These are phyloP conservation scores for Periplaneta americana DNA, from an alignment of 1,140 invertebrate species.

Conservation along the genomic window DNA sequence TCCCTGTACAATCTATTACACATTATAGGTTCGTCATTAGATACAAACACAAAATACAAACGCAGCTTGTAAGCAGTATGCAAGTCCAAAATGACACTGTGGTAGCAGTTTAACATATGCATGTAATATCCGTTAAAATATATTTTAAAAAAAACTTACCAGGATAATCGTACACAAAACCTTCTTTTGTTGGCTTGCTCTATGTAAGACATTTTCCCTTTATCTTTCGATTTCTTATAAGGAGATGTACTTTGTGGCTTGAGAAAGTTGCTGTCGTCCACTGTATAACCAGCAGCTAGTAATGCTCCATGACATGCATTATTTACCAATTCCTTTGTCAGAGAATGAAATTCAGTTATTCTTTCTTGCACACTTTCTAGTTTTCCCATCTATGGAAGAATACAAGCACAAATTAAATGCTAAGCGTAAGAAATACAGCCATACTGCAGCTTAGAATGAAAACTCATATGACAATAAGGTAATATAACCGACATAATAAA, in stretches of 20 bases:
- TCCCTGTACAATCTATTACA: no score
- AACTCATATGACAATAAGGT: no score
- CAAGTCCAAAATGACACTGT: background rate
- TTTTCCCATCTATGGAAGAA: constrained; percentile 40
- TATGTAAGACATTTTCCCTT: constrained; percentile 67
- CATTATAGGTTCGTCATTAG: no score
- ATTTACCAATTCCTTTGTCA: constrained; percentile 56
- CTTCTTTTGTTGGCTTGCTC: constrained; percentile 74
- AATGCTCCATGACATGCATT: constrained; percentile 66
- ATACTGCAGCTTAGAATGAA: no score
- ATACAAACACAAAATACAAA: no score
- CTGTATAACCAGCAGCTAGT: constrained; percentile 63
- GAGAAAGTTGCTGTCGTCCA: constrained; percentile 51
- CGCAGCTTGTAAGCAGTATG: background rate
- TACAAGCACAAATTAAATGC: background rate
- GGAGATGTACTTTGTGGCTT: background rate
- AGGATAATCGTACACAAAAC: constrained; percentile 62
- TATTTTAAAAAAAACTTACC: constrained; percentile 49
- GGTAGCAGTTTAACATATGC: no score
- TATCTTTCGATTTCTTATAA: constrained; percentile 12
- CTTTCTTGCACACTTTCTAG: constrained; percentile 45
- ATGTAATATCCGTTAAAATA: no score
- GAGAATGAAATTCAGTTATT: constrained; percentile 50
- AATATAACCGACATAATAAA: no score
- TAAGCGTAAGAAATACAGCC: no score